Evolutionary conservation across 2,113 vertebrate species (phyloP).

Genomic region (Potamarius usumacintae): DNA sequence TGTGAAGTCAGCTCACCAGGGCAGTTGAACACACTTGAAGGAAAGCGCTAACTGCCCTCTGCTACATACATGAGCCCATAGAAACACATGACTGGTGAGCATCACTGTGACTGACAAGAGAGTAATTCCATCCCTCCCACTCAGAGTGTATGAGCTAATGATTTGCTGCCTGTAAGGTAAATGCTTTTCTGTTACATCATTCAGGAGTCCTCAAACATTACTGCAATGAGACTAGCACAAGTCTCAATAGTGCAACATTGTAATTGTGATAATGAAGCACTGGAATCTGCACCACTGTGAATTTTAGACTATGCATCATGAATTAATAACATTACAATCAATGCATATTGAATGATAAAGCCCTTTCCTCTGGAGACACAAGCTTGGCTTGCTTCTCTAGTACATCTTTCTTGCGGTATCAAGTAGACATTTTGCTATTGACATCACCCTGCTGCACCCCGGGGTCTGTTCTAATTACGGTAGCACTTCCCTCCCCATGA

Average conservation of each 20-base stretch:
- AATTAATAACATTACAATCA: background rate
- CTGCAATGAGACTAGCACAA: background rate
- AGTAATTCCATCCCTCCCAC: background rate
- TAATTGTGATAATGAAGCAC: background rate
- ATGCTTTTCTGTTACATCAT: too few species aligned
- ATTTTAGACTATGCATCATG: background rate
- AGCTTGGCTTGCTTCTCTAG: background rate
- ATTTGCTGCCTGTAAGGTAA: too few species aligned
- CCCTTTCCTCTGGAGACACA: background rate
- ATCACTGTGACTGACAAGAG: background rate
- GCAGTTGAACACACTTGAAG: background rate
- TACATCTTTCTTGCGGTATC: background rate
- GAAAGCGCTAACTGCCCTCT: background rate
- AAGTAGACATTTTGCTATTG: background rate
- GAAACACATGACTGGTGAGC: background rate
- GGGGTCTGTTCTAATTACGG: constrained; percentile 14
- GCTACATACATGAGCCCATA: background rate
- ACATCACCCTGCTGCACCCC: constrained; percentile 5
- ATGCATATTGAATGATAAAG: background rate
- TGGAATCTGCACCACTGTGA: background rate
- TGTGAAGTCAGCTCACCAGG: background rate
- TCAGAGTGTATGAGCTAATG: too few species aligned
- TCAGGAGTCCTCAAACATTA: background rate
- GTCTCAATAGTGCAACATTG: background rate
- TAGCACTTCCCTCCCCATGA: constrained; percentile 14